These are phyloP conservation scores for Corapipo altera DNA, from an alignment of 2,113 vertebrate genomes.

Conservation along the genomic window DNA sequence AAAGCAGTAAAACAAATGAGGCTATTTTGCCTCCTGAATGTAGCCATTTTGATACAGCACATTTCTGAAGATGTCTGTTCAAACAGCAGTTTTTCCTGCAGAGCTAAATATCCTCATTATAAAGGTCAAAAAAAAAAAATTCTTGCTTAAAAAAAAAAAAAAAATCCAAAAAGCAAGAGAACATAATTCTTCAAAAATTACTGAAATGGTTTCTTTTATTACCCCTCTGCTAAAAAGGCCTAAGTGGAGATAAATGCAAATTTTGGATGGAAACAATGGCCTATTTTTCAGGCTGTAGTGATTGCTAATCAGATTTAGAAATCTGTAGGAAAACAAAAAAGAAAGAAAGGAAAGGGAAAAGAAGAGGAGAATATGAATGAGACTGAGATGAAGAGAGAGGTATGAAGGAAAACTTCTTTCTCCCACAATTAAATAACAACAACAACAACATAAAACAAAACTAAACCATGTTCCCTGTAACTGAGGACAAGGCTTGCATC, in stretches of 20 bases:
- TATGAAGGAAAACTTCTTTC: constrained; percentile 14
- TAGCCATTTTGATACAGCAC: neutral
- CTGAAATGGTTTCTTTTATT: constrained; percentile 18
- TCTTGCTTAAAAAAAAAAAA: neutral
- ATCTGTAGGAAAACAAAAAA: neutral
- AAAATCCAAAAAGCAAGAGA: neutral
- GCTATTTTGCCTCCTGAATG: neutral
- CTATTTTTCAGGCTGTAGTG: constrained; percentile 40
- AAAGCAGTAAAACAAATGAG: constrained; percentile 34
- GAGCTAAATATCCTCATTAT: constrained; percentile 61
- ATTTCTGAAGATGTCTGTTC: constrained; percentile 53
- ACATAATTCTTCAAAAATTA: constrained; percentile 64
- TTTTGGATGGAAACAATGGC: constrained; percentile 49
- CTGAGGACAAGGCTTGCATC: neutral
- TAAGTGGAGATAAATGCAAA: constrained; percentile 60
- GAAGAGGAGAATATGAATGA: neutral
- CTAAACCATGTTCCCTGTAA: neutral
- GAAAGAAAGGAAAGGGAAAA: neutral
- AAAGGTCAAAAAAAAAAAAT: constrained; percentile 22
- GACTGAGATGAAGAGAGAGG: neutral
- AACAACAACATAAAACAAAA: neutral
- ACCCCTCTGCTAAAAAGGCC: constrained; percentile 23
- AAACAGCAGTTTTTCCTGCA: constrained; percentile 65
- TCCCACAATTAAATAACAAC: constrained; percentile 25
- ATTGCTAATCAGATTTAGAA: neutral